A percentile compares a stretch with the other conserved stretches of the same genome.
Conservation (phyloP, 2,888 invertebrate genomes). For the Lacanobia wlatinum region DNA sequence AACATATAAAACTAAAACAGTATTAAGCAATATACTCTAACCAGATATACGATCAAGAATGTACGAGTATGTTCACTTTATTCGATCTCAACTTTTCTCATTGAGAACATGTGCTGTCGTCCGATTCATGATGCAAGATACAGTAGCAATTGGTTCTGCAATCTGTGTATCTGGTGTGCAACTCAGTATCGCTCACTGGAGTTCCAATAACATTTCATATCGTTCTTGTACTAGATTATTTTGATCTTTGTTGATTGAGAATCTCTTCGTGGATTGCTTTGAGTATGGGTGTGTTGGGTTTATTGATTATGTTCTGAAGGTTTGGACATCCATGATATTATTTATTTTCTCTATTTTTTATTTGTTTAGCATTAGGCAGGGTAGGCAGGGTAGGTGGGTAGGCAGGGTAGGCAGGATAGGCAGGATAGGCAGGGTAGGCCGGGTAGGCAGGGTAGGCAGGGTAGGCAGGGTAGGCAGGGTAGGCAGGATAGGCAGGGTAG, state of each 20-base stretch:
- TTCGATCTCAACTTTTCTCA: conserved; percentile 64
- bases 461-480: too few relatives aligned
- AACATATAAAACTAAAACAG: conserved; percentile 24
- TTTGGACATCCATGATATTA: conserved; percentile 18
- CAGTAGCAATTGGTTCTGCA: conserved; percentile 58
- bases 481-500: too few relatives aligned
- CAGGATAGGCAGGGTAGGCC: too few relatives aligned
- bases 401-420: too few relatives aligned
- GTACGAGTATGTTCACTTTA: conserved; percentile 50
- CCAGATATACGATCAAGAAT: conserved; percentile 42
- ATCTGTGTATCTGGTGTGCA: conserved; percentile 48
- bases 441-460: too few relatives aligned
- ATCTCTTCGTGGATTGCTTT: neutral
- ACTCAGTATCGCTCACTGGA: conserved; percentile 36
- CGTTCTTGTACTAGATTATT: conserved; percentile 21
- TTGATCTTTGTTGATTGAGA: conserved; percentile 44
- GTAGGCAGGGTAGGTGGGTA: too few relatives aligned
- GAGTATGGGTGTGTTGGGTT: neutral
- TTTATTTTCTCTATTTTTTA: too few relatives aligned
- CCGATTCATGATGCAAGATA: conserved; percentile 68
- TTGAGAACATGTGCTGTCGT: conserved; percentile 62
- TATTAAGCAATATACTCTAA: conserved; percentile 25
- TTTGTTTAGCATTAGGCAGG: too few relatives aligned
- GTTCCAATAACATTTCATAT: conserved; percentile 41
- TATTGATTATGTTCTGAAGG: neutral